Conservation (phyloP, 35 echinoderm and acorn worm species). For the Lytechinus variegatus region DNA sequence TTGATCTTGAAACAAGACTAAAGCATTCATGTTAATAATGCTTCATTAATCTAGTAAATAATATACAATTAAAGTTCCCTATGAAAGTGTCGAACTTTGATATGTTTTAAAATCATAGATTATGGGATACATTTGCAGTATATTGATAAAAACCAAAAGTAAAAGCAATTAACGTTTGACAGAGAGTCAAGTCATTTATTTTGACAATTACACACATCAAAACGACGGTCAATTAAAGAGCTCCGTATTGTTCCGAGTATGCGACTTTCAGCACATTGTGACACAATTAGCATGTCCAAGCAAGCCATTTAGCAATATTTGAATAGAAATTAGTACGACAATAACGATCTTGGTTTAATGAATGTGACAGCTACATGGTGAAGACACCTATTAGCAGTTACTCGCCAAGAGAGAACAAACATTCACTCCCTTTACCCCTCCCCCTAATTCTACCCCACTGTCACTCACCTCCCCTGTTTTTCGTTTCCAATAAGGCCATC, state of each 20-base stretch:
- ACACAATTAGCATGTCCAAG: constrained; percentile 35
- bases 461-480: background rate
- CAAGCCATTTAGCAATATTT: constrained; percentile 29
- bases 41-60: no score
- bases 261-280: background rate
- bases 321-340: constrained; percentile 15
- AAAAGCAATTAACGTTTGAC: no score
- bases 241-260: background rate
- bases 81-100: no score
- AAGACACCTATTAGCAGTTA: constrained; percentile 34
- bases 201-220: background rate
- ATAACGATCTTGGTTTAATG: background rate
- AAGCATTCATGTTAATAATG: no score
- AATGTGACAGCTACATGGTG: constrained; percentile 35
- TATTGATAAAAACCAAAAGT: no score
- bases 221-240: constrained; percentile 7
- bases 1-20: no score
- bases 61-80: no score
- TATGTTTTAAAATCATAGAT: no score
- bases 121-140: no score
- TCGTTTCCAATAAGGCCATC: background rate
- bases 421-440: background rate
- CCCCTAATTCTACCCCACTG: background rate
- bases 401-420: constrained; percentile 16
- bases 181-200: background rate